Evolutionary conservation across 2,797 vertebrate species (phyloP), one percentile per base, ranked within the genome.

Genomic region (Salarias fasciatus): DNA sequence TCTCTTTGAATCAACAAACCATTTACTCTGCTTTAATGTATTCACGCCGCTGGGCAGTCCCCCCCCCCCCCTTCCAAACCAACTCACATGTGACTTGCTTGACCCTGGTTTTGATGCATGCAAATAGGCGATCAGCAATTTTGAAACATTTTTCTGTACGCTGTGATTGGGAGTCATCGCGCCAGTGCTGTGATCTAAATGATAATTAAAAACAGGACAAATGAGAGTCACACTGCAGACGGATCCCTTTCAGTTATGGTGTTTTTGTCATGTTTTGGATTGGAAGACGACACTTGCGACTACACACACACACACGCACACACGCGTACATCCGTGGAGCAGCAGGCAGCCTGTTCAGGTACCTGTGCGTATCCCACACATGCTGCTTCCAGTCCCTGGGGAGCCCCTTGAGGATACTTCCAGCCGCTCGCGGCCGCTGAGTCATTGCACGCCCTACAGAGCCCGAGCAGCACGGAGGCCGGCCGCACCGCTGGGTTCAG

Each of bases 1-100:
- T 91, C 88, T 88, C 46, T 86, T 80, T 86, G 83, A 86, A 89
- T 87, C 89, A 91, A 88, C 89, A 91, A 88, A 88, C 84, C 85
- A 83, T 91, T 91, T 92, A 85, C 84, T 88, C 68, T 52, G 69
- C 68, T 72, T 88, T 89, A 89, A 88, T 90, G 83, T 82, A 88
- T 88, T 90, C 79, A 69, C 71, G 78, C 87, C 33, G 67, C 63
- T 56, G 85, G 86, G 70, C 80, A 77, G 71, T 51, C 53, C 53
- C 56, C 56, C 60, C 59, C 60, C 59, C 6, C 33, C 2, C 51
- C 53, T 53, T 56, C 56, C 60, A 54, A 60, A 50, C 53, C 52
- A 54, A 53, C 60, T 82, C 70, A 77, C 79, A 81, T 83, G 69
- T 77, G 81, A 84, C 86, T 86, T 79, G 44, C 85, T 86, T 91